A percentile compares a stretch with the other conserved stretches of the same genome.
Conservation (phyloP, 2,113 vertebrate species). For the Urocolius indicus region DNA sequence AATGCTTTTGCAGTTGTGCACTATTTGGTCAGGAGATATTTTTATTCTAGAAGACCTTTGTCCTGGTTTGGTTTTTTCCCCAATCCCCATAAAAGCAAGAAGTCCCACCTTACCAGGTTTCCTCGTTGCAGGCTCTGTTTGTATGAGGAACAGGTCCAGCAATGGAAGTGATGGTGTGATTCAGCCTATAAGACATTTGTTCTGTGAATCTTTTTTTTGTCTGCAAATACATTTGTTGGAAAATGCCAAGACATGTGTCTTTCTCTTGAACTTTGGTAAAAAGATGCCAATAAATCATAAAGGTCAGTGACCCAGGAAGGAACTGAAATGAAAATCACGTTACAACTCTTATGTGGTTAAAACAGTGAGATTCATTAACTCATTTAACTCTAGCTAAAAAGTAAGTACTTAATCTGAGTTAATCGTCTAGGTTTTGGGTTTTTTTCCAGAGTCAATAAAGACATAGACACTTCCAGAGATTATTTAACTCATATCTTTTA, state of each 20-base stretch:
- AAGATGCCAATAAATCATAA: slow-evolving; percentile 1
- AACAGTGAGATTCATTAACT: neutral
- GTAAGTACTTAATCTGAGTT: neutral
- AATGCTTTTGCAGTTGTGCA: slow-evolving; percentile 20
- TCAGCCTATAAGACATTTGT: neutral
- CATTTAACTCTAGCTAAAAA: neutral
- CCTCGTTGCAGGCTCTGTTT: neutral
- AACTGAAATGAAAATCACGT: neutral
- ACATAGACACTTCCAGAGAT: neutral
- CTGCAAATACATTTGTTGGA: neutral
- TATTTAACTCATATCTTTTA: neutral
- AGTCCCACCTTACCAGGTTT: neutral
- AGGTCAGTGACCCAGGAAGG: neutral
- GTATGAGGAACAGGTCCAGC: neutral
- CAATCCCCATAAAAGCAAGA: neutral
- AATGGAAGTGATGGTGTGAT: neutral
- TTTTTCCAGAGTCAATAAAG: neutral
- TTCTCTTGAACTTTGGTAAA: slow-evolving; percentile 20
- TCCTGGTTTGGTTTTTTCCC: neutral
- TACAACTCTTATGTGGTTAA: neutral
- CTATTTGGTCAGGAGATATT: slow-evolving; percentile 12
- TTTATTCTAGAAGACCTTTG: neutral
- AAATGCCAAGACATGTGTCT: neutral
- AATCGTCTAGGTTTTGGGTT: neutral
- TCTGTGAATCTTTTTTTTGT: neutral